Percentiles rank a stretch among this genome's conserved stretches.
Conservation (phyloP, 2,113 vertebrate genomes). For the Ahaetulla prasina region DNA sequence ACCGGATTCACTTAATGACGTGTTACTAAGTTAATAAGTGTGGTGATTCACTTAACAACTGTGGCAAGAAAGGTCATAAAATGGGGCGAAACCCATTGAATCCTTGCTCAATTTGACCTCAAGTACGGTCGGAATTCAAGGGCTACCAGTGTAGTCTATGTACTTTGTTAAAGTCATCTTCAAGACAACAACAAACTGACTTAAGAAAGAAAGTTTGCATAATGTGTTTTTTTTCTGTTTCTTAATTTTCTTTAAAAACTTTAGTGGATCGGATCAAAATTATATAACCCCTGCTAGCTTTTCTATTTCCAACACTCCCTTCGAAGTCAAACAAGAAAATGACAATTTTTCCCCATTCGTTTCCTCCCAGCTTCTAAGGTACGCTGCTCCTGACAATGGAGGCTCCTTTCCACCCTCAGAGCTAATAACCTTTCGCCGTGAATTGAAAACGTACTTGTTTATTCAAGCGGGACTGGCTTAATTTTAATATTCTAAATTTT, state of each 20-base stretch:
- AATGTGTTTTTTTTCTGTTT: not conserved
- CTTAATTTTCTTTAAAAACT: not conserved
- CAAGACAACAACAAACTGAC: not conserved
- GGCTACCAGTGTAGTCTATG: not conserved
- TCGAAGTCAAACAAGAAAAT: not conserved
- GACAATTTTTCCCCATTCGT: not conserved
- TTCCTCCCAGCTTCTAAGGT: not conserved
- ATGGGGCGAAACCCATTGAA: no score
- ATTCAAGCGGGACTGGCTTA: no score
- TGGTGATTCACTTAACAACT: no score
- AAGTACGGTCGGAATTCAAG: no score
- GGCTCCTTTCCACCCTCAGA: not conserved
- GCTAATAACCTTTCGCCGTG: no score
- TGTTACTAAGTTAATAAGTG: no score
- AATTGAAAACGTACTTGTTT: no score
- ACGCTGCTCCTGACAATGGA: not conserved
- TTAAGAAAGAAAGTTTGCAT: not conserved
- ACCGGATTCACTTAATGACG: no score
- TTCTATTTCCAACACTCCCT: not conserved
- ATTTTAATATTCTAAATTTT: no score
- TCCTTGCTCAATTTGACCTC: no score
- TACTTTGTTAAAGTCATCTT: not conserved
- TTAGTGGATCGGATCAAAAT: not conserved
- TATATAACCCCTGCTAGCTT: not conserved
- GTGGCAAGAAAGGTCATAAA: no score